These are phyloP conservation scores for Endotricha flammealis DNA, from an alignment of 2,888 invertebrate genomes.

Conservation along the genomic window DNA sequence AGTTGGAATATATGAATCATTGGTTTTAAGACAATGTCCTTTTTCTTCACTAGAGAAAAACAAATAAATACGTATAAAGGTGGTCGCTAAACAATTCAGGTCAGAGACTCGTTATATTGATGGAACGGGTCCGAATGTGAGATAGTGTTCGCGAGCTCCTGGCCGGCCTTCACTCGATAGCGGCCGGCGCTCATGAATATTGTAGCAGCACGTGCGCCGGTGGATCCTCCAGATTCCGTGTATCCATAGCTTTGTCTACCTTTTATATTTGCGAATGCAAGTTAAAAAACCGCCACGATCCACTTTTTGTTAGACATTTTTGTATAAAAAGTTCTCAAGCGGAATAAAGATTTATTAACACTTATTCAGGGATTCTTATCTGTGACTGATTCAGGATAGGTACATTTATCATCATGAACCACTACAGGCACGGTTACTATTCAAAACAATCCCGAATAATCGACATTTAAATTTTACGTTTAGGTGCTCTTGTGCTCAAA, in stretches of 20 bases:
- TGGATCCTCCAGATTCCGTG: conserved; percentile 52
- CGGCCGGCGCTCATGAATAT: conserved; percentile 57
- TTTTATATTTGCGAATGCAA: conserved; percentile 41
- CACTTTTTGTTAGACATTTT: conserved; percentile 33
- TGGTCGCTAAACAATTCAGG: conserved; percentile 56
- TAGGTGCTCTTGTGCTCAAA: no score
- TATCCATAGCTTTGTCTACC: conserved; percentile 40
- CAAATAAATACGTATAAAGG: conserved; percentile 35
- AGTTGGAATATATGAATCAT: no score
- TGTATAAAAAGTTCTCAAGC: no score
- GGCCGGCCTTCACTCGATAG: conserved; percentile 24
- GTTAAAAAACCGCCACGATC: conserved; percentile 27
- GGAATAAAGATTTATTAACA: no score
- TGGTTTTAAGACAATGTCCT: background rate
- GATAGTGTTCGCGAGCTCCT: conserved; percentile 42
- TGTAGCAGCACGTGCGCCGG: conserved; percentile 49
- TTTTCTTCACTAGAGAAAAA: background rate
- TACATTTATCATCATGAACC: no score
- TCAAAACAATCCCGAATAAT: no score
- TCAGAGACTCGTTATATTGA: conserved; percentile 59
- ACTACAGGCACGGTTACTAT: no score
- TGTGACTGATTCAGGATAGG: no score
- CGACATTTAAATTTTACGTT: no score
- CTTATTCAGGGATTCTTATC: no score
- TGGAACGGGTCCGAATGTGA: conserved; percentile 53